These are phyloP conservation scores for Cryptoprocta ferox DNA, from an alignment of 2,797 vertebrate species.

Conservation along the genomic window DNA sequence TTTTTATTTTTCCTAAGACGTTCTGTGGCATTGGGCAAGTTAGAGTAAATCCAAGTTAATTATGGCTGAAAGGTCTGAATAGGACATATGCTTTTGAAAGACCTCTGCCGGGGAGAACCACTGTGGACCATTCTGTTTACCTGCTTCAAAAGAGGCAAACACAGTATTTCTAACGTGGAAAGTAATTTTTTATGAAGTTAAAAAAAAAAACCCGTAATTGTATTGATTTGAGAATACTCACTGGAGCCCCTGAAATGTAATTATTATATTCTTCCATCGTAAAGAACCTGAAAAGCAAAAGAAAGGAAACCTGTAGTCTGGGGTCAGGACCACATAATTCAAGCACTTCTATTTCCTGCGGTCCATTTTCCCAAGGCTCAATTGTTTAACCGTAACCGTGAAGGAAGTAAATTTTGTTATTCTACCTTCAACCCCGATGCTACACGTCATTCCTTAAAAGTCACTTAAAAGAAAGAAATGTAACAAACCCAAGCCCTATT, in stretches of 20 bases:
- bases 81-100: slow-evolving; percentile 38
- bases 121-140: background rate
- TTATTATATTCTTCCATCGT: slow-evolving; percentile 22
- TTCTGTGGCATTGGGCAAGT: slow-evolving; percentile 1
- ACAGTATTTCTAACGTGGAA: background rate
- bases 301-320: background rate
- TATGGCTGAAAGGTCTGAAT: background rate
- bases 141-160: background rate
- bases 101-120: background rate
- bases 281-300: slow-evolving; percentile 35
- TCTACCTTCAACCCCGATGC: slow-evolving; percentile 8
- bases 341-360: slow-evolving; percentile 46
- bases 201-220: background rate
- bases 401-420: slow-evolving; percentile 42
- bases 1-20: slow-evolving; percentile 11
- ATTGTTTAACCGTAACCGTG: background rate
- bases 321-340: slow-evolving; percentile 32
- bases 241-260: background rate
- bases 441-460: background rate
- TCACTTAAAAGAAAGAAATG: slow-evolving; percentile 33
- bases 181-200: background rate
- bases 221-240: slow-evolving; percentile 36
- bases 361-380: background rate
- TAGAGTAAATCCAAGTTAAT: slow-evolving; percentile 49
- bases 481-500: background rate